These are phyloP conservation scores for Holothuria leucospilota DNA, from an alignment of 53 echinoderm and acorn worm genomes.

Conservation along the genomic window DNA sequence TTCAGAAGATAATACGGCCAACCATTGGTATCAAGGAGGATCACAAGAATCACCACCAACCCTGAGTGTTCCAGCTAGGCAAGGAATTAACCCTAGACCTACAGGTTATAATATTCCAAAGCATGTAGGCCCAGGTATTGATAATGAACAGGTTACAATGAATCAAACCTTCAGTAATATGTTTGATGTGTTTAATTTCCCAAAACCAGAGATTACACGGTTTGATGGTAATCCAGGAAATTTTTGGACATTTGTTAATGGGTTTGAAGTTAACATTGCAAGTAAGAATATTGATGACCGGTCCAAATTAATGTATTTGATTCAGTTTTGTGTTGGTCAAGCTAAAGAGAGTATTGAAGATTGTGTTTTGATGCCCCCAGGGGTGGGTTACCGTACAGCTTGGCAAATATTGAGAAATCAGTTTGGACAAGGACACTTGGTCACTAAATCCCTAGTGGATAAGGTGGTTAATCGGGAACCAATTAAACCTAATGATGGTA, in stretches of 20 bases:
- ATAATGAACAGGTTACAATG: neutral
- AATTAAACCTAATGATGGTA: slow-evolving; percentile 53
- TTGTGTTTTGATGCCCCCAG: slow-evolving; percentile 46
- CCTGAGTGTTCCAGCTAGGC: too few relatives aligned
- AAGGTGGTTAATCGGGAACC: slow-evolving; percentile 55
- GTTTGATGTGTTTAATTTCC: slow-evolving; percentile 12
- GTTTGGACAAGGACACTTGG: slow-evolving; percentile 59
- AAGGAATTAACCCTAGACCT: too few relatives aligned
- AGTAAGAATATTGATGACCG: slow-evolving; percentile 21
- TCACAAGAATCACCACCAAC: too few relatives aligned
- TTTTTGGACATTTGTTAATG: slow-evolving; percentile 48
- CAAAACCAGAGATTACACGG: slow-evolving; percentile 34
- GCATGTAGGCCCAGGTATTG: too few relatives aligned
- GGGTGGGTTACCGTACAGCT: slow-evolving; percentile 40
- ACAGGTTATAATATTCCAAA: too few relatives aligned
- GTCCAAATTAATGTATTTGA: slow-evolving; percentile 44
- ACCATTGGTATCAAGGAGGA: too few relatives aligned
- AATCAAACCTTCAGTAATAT: neutral
- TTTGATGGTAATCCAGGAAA: slow-evolving; percentile 65
- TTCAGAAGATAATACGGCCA: too few relatives aligned
- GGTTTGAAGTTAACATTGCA: slow-evolving; percentile 54
- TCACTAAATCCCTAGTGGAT: slow-evolving; percentile 39
- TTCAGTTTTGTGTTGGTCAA: slow-evolving; percentile 61
- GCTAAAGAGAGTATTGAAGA: slow-evolving; percentile 63
- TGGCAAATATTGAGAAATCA: slow-evolving; percentile 49